These are phyloP conservation scores for Argyrosomus japonicus DNA, from an alignment of 2,113 vertebrate genomes.

Conservation along the genomic window DNA sequence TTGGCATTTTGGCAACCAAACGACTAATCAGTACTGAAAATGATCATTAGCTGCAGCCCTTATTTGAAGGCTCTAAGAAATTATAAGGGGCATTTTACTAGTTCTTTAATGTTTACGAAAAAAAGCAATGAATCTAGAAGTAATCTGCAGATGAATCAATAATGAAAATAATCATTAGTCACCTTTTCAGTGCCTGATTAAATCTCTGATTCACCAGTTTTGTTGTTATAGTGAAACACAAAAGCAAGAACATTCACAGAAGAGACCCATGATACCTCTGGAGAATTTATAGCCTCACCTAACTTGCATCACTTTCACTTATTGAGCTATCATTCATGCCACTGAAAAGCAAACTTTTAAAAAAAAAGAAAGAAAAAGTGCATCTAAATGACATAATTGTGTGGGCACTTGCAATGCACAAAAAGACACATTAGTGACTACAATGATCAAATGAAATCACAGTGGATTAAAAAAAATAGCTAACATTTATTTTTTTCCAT, in stretches of 20 bases:
- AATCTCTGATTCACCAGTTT: conserved; percentile 38
- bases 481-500: conserved; percentile 59
- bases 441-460: conserved; percentile 39
- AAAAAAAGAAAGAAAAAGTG: conserved; percentile 5
- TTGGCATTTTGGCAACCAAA: not conserved
- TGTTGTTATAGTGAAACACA: conserved; percentile 16
- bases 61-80: not conserved
- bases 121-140: not conserved
- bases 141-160: not conserved
- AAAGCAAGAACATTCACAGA: conserved; percentile 40
- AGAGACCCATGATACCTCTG: not conserved
- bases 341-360: conserved; percentile 6
- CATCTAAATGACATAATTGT: conserved; percentile 22
- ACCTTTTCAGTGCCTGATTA: not conserved
- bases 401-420: not conserved
- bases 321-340: not conserved
- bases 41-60: not conserved
- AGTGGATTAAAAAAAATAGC: conserved; percentile 59
- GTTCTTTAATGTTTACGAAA: not conserved
- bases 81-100: not conserved
- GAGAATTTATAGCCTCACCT: conserved; percentile 7
- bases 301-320: conserved; percentile 28
- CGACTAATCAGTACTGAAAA: not conserved
- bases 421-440: conserved; percentile 9
- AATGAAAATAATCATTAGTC: not conserved